A percentile compares a stretch with the other conserved stretches of the same genome.
These are phyloP conservation scores for Cyclopterus lumpus DNA, from an alignment of 2,797 vertebrate species.

Conservation along the genomic window DNA sequence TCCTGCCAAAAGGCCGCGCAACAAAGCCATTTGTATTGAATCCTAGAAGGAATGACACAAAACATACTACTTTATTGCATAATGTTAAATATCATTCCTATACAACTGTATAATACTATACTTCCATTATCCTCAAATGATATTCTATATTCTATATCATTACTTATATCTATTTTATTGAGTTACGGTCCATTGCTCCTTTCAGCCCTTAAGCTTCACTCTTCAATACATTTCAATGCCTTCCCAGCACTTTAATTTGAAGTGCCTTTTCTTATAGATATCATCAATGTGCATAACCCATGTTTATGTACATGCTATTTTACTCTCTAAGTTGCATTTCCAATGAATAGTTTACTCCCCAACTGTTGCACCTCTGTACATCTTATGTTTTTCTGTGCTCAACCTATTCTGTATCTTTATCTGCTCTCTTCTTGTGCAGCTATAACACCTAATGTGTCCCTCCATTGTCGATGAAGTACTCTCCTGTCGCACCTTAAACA, in stretches of 20 bases:
- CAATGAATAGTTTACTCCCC: neutral
- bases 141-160: too few species aligned
- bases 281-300: too few species aligned
- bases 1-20: neutral
- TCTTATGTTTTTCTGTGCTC: neutral
- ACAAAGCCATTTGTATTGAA: neutral
- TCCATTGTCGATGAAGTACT: neutral
- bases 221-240: neutral
- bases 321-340: neutral
- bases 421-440: neutral
- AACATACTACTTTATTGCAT: neutral
- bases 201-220: neutral
- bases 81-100: neutral
- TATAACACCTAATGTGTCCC: too few species aligned
- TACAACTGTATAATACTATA: neutral
- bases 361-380: neutral
- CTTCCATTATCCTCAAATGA: neutral
- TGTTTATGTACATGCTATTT: neutral
- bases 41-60: neutral
- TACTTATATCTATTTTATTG: neutral
- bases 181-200: neutral
- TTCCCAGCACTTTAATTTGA: neutral
- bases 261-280: too few species aligned
- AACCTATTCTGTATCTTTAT: neutral
- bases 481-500: neutral